Evolutionary conservation across 1,140 invertebrate genomes (phyloP).

Genomic region (Tetramorium simillimum): DNA sequence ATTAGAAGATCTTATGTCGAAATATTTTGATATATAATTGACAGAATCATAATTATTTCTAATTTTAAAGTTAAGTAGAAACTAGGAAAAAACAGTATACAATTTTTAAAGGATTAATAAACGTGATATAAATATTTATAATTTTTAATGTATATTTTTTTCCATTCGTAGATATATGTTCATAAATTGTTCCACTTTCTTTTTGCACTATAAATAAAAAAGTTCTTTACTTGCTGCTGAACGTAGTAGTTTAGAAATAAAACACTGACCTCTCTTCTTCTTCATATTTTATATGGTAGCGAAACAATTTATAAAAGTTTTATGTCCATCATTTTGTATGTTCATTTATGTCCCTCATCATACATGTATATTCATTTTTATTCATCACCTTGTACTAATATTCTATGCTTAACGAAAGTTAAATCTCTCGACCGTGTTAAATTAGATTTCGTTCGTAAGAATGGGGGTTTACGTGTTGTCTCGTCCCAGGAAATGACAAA

Average conservation of each 20-base stretch:
- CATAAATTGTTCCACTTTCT: neutral
- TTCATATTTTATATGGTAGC: neutral
- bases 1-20: neutral
- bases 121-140: neutral
- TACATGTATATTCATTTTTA: neutral
- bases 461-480: neutral
- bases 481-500: neutral
- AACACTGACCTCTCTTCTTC: neutral
- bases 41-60: neutral
- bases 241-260: neutral
- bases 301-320: neutral
- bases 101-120: neutral
- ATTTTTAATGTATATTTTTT: neutral
- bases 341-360: neutral
- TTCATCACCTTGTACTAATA: neutral
- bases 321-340: neutral
- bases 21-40: neutral
- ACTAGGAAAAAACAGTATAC: neutral
- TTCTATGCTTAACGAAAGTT: neutral
- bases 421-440: neutral
- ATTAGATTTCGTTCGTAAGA: neutral
- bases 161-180: neutral
- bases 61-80: neutral
- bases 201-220: neutral
- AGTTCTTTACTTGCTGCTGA: neutral